A percentile compares a stretch with the other conserved stretches of the same genome.
phyloP scores from a whole-genome alignment of 2,113 vertebrate genomes.

The Aldabrachelys gigantea region DNA sequence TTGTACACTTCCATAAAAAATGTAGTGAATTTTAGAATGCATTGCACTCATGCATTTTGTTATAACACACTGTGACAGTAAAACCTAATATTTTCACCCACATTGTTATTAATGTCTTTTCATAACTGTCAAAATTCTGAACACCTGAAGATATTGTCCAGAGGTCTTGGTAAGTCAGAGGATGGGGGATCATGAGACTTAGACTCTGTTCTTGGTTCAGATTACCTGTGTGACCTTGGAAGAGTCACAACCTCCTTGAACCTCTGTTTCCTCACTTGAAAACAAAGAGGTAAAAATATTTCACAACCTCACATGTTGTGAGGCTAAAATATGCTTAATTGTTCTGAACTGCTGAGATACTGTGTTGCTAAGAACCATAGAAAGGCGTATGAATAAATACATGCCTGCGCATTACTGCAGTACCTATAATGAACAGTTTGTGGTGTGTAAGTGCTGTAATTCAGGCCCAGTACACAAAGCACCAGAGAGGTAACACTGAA shows the following conservation, averaged over 20 bases:
- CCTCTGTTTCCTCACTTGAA: not conserved
- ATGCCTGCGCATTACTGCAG: not conserved
- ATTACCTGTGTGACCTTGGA: not conserved
- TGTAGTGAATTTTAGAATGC: not conserved
- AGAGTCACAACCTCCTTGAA: accelerated
- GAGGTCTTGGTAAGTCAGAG: not conserved
- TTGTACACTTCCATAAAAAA: not conserved
- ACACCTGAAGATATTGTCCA: not conserved
- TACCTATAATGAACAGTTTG: not conserved
- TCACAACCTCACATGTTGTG: not conserved
- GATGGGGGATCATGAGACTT: not conserved
- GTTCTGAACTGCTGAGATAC: not conserved
- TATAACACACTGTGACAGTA: not conserved
- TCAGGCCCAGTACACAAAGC: not conserved
- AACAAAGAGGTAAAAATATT: not conserved
- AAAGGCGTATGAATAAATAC: not conserved
- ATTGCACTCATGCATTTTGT: not conserved
- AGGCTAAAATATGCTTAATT: not conserved
- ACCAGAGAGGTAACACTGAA: not conserved
- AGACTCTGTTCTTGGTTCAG: not conserved
- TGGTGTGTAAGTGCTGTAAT: not conserved
- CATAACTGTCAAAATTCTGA: not conserved
- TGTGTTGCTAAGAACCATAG: not conserved
- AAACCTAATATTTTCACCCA: not conserved
- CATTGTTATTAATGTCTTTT: not conserved